These are phyloP conservation scores for Bagarius yarrelli DNA, from an alignment of 2,113 vertebrate species.

Conservation along the genomic window DNA sequence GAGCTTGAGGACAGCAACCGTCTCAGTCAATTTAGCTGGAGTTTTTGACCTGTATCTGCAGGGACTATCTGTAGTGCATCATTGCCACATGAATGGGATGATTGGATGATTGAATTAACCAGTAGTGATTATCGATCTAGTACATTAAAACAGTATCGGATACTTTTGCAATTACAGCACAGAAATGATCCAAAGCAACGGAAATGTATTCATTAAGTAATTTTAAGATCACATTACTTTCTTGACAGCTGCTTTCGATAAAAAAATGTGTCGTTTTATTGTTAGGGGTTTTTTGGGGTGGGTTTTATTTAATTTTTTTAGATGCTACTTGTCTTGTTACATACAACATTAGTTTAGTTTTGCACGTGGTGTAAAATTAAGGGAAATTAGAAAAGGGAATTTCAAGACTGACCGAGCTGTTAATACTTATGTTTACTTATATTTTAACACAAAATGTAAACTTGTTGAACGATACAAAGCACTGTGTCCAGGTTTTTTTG, in stretches of 20 bases:
- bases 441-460: not conserved
- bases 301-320: not conserved
- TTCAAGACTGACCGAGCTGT: not conserved
- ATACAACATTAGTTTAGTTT: not conserved
- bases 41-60: not conserved
- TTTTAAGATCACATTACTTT: not conserved
- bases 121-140: too few species aligned
- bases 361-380: not conserved
- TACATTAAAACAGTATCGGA: not conserved
- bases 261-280: not conserved
- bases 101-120: not conserved
- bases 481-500: constrained; percentile 17
- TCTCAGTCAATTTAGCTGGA: not conserved
- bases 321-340: not conserved
- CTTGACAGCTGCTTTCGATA: not conserved
- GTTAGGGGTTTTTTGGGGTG: not conserved
- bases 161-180: not conserved
- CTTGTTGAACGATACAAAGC: not conserved
- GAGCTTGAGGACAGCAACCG: too few species aligned
- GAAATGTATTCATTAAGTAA: not conserved
- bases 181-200: not conserved
- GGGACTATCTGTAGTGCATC: not conserved
- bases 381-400: not conserved
- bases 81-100: not conserved
- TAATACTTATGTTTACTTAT: not conserved